A percentile compares a stretch with the other conserved stretches of the same genome.
phyloP scores from a whole-genome alignment of 2,113 vertebrate species.

The Vulpes lagopus region DNA sequence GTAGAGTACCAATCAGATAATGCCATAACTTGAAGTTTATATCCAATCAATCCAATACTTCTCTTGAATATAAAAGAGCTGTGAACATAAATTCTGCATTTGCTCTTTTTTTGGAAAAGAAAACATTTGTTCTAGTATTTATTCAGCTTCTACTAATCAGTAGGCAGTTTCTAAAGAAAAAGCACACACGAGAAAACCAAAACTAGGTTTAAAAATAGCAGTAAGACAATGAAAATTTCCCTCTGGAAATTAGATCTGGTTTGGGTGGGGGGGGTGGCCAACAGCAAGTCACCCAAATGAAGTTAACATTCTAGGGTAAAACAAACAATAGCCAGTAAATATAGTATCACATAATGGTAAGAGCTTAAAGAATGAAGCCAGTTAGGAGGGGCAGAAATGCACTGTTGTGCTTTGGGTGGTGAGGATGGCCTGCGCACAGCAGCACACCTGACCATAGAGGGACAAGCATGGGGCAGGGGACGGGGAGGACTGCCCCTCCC shows the following conservation, averaged over 20 bases:
- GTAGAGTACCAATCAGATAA: not conserved
- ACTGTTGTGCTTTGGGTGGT: too few relatives aligned
- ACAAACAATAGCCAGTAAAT: not conserved
- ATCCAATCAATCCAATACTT: not conserved
- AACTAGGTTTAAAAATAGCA: not conserved
- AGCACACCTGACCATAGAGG: too few relatives aligned
- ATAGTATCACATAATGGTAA: not conserved
- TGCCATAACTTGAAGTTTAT: not conserved
- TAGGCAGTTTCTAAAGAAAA: not conserved
- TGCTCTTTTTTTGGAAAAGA: not conserved
- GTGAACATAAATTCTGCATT: not conserved
- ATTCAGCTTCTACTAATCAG: not conserved
- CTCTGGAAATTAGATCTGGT: not conserved
- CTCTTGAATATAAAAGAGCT: not conserved
- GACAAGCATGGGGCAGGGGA: too few relatives aligned
- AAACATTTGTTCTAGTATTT: not conserved
- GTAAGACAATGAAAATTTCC: not conserved
- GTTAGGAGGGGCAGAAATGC: not conserved
- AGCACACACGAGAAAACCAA: not conserved
- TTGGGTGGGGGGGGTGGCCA: not conserved
- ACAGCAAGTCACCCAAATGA: not conserved
- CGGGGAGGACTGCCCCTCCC: too few relatives aligned
- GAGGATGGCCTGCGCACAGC: not conserved
- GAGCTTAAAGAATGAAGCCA: not conserved
- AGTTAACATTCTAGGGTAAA: not conserved